A percentile compares a stretch with the other conserved stretches of the same genome.
These are phyloP conservation scores for Eupsittula cactorum DNA, from an alignment of 2,113 vertebrate genomes.

Conservation along the genomic window DNA sequence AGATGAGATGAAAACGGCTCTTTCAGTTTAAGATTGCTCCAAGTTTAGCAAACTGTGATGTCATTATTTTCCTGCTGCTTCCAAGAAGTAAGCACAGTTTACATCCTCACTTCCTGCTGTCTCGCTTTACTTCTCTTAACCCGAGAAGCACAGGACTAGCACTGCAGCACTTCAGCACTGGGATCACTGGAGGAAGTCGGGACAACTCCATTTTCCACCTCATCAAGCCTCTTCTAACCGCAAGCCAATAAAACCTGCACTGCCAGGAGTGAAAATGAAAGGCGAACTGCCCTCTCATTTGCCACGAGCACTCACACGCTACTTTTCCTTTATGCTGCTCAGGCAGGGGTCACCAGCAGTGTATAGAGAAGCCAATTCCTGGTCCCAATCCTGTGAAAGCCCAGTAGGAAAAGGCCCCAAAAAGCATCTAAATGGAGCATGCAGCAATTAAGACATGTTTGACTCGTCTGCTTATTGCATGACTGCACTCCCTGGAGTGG, in stretches of 20 bases:
- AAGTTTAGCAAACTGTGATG: slow-evolving; percentile 2
- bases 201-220: not conserved
- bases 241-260: not conserved
- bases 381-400: not conserved
- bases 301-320: not conserved
- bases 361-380: not conserved
- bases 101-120: slow-evolving; percentile 70
- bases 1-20: not conserved
- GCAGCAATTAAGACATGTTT: not conserved
- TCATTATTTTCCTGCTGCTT: slow-evolving; percentile 37
- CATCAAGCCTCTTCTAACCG: not conserved
- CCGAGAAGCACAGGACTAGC: not conserved
- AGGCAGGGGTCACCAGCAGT: not conserved
- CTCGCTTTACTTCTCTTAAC: slow-evolving; percentile 48
- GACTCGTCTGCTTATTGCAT: not conserved
- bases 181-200: not conserved
- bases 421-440: not conserved
- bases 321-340: not conserved
- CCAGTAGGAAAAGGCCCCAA: not conserved
- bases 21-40: not conserved
- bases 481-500: not conserved
- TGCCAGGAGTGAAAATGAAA: not conserved
- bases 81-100: slow-evolving; percentile 37
- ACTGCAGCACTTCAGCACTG: not conserved
- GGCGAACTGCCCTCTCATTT: not conserved